Base-by-base conservation (phyloP, 2,888 invertebrate genomes). In the Acanthosoma haemorrhoidale region DNA sequence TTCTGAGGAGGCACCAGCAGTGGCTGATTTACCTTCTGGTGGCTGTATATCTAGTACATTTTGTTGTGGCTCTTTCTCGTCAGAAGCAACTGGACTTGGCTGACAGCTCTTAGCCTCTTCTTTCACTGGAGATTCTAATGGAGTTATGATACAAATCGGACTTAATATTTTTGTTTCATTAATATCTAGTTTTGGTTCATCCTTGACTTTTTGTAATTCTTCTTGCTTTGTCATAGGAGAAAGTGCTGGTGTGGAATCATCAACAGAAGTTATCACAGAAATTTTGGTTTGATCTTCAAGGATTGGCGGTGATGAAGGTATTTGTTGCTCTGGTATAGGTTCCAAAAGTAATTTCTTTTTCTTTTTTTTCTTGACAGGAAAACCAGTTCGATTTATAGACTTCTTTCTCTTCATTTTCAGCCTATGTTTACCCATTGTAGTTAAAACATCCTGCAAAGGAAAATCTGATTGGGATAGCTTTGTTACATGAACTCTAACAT, bases 311-410 rank as follows among this genome's bases (percentile, higher is more conserved):
- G 60, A 51, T 34, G 64, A 67, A 38, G 64, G 34, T 4, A 18
- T 41, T 16, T 39, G 15, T 5, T 69, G 64, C 21, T 18, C 32
- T 18, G 15, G 25, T 16, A 39, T 1, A n/a, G 15, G 16, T 16
- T 39, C 43, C 1, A 15, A 32, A 16, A 70, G 39, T 18, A 68
- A 32, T 58, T 59, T 70, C 78, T 91, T 89, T 78, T 92, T 93
- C 80, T 92, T 93, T 78, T 87, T 89, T 77, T 91, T 91, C 15
- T 90, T 82, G 21, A 87, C 90, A 0, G 94, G 94, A 79, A 94
- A 94, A 3, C 94, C 94, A 16, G 93, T 94, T 75, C 92, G 84
- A 78, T 94, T 94, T 43, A 91, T 88, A 18, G 90, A 87, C 78
- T 92, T 89, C 16, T 84, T 79, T 8, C 82, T 79, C 74, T 84